Percentiles rank a stretch among this genome's conserved stretches.
phyloP scores from a whole-genome alignment of 2,888 invertebrate genomes.

The Tubulanus polymorphus region DNA sequence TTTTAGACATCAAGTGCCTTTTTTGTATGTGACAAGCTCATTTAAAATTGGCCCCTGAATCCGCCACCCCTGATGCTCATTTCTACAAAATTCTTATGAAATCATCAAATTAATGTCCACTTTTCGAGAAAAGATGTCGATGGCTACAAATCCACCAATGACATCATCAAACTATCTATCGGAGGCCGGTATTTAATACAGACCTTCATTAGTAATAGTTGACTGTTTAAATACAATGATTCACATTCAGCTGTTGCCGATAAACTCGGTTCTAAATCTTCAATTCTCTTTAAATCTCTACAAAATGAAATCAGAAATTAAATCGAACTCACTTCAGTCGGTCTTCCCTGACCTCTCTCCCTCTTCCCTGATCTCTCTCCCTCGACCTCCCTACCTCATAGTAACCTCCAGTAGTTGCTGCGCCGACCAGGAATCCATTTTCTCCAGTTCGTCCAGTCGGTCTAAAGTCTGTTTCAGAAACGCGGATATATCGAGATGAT shows the following conservation, averaged over 20 bases:
- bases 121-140: background rate
- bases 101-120: too few relatives aligned
- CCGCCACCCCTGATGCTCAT: too few relatives aligned
- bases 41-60: too few relatives aligned
- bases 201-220: slow-evolving; percentile 36
- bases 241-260: slow-evolving; percentile 55
- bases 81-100: too few relatives aligned
- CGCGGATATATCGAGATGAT: background rate
- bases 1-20: too few relatives aligned
- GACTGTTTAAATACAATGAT: slow-evolving; percentile 47
- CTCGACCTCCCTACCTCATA: background rate
- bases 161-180: slow-evolving; percentile 23
- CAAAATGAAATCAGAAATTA: slow-evolving; percentile 16
- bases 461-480: slow-evolving; percentile 19
- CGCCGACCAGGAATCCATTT: slow-evolving; percentile 15
- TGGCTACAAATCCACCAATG: background rate
- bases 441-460: slow-evolving; percentile 15
- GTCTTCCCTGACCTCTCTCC: too few relatives aligned
- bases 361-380: background rate
- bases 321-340: background rate
- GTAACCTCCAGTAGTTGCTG: slow-evolving; percentile 18
- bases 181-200: too few relatives aligned
- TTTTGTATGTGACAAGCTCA: too few relatives aligned
- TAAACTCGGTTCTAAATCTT: slow-evolving; percentile 53
- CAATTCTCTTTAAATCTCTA: slow-evolving; percentile 63